Conservation (phyloP, 2,797 vertebrate genomes). For the Argentina silus region DNA sequence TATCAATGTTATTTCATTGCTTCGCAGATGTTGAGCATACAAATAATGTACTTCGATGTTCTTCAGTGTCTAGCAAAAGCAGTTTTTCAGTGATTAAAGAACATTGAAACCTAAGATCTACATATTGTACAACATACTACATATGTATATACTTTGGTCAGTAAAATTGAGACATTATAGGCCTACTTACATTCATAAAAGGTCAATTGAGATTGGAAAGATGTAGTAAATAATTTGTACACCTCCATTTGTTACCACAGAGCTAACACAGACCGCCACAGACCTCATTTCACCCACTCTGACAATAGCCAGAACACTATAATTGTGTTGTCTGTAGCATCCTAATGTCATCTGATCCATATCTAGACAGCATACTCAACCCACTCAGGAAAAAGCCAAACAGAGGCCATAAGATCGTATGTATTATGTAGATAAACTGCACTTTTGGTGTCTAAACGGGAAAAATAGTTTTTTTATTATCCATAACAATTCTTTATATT, state of each 20-base stretch:
- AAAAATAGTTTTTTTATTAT: not conserved
- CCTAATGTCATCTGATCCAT: conserved; percentile 43
- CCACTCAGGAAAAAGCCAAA: conserved; percentile 25
- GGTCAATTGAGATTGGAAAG: too few species aligned
- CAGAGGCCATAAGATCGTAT: conserved; percentile 16
- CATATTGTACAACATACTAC: too few species aligned
- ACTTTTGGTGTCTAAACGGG: not conserved
- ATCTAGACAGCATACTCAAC: conserved; percentile 27
- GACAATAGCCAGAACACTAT: conserved; percentile 53
- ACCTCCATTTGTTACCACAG: not conserved
- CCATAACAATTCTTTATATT: not conserved
- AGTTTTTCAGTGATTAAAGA: not conserved
- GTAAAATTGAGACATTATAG: too few species aligned
- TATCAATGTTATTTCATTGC: not conserved
- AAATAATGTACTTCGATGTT: not conserved
- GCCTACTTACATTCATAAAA: too few species aligned
- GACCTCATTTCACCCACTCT: conserved; percentile 8
- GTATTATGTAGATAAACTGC: not conserved
- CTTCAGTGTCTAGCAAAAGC: not conserved
- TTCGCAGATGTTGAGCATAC: not conserved
- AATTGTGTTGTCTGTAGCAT: conserved; percentile 47
- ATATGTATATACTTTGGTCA: too few species aligned
- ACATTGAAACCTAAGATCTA: not conserved
- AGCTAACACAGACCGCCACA: not conserved
- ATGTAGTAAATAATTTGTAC: not conserved